Evolutionary conservation across 2,797 vertebrate species (phyloP).

Genomic region (Sardinella longiceps): DNA sequence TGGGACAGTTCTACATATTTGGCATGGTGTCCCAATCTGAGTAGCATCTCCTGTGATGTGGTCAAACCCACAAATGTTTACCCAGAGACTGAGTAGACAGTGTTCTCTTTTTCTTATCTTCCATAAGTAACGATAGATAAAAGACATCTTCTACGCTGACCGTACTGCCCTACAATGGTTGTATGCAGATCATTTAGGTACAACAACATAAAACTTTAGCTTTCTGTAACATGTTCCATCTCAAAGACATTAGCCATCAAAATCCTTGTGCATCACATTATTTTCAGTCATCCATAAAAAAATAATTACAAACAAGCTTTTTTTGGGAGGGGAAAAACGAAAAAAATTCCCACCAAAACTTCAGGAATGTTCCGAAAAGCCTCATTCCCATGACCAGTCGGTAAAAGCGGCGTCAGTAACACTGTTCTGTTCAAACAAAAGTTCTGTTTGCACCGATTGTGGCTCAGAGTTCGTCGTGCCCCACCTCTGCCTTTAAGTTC

Average conservation of each 20-base stretch:
- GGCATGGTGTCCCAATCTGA: background rate
- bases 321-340: background rate
- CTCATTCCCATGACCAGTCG: slow-evolving; percentile 23
- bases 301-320: background rate
- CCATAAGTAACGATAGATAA: background rate
- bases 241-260: background rate
- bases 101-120: background rate
- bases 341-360: background rate
- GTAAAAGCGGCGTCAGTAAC: background rate
- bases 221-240: slow-evolving; percentile 4
- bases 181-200: background rate
- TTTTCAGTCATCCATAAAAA: background rate
- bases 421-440: background rate
- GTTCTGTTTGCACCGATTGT: background rate
- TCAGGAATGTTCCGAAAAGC: slow-evolving; percentile 32
- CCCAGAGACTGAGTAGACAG: background rate
- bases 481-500: slow-evolving; percentile 66
- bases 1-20: background rate
- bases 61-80: background rate
- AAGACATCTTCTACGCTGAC: background rate
- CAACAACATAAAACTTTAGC: background rate
- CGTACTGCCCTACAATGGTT: background rate
- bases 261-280: background rate
- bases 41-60: background rate
- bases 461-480: slow-evolving; percentile 73